Evolutionary conservation across 2,113 vertebrate species (phyloP).

Genomic region (Oryzias curvinotus): DNA sequence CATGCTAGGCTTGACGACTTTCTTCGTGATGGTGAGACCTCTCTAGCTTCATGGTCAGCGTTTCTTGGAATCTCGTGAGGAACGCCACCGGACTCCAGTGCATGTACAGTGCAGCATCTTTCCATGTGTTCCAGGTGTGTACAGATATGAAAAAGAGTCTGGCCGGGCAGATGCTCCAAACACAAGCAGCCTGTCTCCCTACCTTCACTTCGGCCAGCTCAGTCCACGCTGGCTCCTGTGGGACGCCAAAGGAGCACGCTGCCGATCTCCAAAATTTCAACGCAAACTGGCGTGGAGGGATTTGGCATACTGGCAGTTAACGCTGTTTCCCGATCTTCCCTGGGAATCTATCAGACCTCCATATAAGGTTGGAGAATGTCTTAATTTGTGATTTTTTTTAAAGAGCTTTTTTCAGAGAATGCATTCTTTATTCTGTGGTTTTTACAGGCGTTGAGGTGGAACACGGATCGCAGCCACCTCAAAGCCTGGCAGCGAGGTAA

Average conservation of each 20-base stretch:
- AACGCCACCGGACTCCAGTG: background rate
- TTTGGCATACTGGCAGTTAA: conserved; percentile 76
- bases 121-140: conserved; percentile 59
- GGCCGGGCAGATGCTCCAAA: conserved; percentile 72
- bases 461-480: conserved; percentile 55
- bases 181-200: conserved; percentile 77
- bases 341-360: conserved; percentile 75
- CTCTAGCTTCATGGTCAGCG: background rate
- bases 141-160: conserved; percentile 75
- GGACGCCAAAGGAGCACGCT: conserved; percentile 67
- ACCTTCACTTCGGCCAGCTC: conserved; percentile 77
- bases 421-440: background rate
- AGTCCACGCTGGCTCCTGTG: conserved; percentile 72
- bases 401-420: background rate
- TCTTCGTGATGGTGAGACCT: conserved; percentile 66
- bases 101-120: background rate
- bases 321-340: conserved; percentile 74
- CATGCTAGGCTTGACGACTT: conserved; percentile 64
- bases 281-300: conserved; percentile 77
- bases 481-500: conserved; percentile 72
- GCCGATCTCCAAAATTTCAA: conserved; percentile 71
- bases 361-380: conserved; percentile 61
- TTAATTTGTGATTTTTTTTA: background rate
- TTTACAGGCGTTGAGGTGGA: conserved; percentile 69
- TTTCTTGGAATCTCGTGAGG: background rate